A percentile compares a stretch with the other conserved stretches of the same genome.
Conservation (phyloP, 1,140 invertebrate species). For the Drosophila prosaltans region DNA sequence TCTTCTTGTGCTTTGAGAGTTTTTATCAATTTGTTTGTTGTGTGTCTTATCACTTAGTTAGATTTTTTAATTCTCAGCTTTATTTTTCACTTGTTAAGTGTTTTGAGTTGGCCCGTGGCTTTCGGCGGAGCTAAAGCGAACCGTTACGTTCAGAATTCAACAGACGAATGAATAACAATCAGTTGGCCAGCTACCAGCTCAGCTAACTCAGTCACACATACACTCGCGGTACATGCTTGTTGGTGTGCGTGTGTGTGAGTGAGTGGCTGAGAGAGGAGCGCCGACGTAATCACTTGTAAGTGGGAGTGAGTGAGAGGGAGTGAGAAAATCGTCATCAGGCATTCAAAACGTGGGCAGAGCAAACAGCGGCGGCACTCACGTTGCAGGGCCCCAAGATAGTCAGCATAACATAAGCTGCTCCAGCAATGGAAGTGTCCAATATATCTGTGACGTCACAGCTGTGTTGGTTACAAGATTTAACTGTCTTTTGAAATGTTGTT, state of each 20-base stretch:
- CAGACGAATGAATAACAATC: conserved; percentile 81
- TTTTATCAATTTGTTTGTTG: conserved; percentile 35
- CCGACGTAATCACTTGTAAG: conserved; percentile 75
- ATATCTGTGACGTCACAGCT: not conserved
- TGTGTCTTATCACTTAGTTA: conserved; percentile 50
- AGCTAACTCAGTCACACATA: conserved; percentile 56
- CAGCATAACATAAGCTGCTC: not conserved
- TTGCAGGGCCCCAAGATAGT: not conserved
- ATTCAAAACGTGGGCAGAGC: conserved; percentile 60
- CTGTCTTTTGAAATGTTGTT: not conserved
- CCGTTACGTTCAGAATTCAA: conserved; percentile 81
- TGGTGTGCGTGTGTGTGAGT: conserved; percentile 41
- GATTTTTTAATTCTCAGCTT: conserved; percentile 42
- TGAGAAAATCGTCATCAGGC: conserved; percentile 66
- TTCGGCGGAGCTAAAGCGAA: conserved; percentile 59
- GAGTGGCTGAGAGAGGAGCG: conserved; percentile 40
- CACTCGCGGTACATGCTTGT: conserved; percentile 30
- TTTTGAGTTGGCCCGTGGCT: conserved; percentile 43
- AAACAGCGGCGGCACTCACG: conserved; percentile 5
- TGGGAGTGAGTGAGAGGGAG: conserved; percentile 26
- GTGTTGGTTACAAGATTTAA: not conserved
- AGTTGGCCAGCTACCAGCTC: conserved; percentile 61
- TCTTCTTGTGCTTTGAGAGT: conserved; percentile 27
- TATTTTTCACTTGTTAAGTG: conserved; percentile 46
- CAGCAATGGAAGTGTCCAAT: not conserved